These are phyloP conservation scores for Garra rufa DNA, from an alignment of 2,113 vertebrate species.

Conservation along the genomic window DNA sequence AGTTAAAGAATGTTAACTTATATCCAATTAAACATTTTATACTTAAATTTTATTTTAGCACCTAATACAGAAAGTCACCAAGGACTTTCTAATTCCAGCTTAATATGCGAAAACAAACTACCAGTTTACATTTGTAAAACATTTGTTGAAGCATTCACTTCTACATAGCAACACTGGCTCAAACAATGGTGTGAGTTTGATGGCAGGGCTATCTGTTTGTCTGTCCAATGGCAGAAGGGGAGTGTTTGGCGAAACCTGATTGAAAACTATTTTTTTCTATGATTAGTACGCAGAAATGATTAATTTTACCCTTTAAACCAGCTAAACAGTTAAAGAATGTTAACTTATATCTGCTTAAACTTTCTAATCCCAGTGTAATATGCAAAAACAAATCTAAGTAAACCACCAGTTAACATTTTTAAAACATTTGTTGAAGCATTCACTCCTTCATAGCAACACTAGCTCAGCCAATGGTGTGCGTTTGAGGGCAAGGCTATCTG, in stretches of 20 bases:
- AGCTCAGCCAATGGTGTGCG: background rate
- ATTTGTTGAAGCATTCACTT: background rate
- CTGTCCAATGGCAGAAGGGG: background rate
- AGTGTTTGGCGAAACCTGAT: background rate
- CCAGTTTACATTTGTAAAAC: background rate
- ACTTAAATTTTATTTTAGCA: too few relatives aligned
- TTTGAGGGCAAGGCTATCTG: background rate
- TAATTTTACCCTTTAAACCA: too few relatives aligned
- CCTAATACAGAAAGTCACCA: background rate
- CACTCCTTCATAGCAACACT: background rate
- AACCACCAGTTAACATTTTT: background rate
- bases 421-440: background rate
- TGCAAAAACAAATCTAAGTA: background rate
- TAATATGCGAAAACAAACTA: background rate
- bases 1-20: background rate
- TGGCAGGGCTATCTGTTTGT: background rate
- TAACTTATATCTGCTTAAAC: too few relatives aligned
- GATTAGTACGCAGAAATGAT: too few relatives aligned
- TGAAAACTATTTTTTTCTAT: background rate
- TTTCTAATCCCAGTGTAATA: too few relatives aligned
- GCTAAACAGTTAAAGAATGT: too few relatives aligned
- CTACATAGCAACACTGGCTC: background rate
- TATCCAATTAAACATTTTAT: background rate
- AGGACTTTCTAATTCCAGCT: background rate
- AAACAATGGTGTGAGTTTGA: background rate